Base-by-base conservation (phyloP, 2,113 vertebrate genomes). In the Phylloscopus trochilus region DNA sequence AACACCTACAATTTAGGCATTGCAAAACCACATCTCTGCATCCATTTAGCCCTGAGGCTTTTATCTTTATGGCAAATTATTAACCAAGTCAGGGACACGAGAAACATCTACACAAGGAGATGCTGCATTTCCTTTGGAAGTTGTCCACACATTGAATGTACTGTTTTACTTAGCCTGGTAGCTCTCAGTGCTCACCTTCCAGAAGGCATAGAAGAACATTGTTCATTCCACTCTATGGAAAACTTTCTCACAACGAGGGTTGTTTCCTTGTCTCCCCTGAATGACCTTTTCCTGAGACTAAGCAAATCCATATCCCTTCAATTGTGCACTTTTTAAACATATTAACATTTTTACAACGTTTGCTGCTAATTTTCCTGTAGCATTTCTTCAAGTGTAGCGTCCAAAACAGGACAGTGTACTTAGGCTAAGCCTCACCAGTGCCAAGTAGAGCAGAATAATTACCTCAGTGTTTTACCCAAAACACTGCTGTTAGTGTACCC, bases 361-460 rank as follows among this genome's bases (percentile, higher is more conserved):
- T 3, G 3, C 35, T 74, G 30, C 52, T 75, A 33, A 73, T 66
- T 84, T 91, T 8, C 15, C 53, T 43, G 26, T 43, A 66, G 22
- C 41, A 73, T 87, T 92, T 91, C 77, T 93, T 89, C 73, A 91
- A 87, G 20, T 41, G 46, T 37, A 55, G 21, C 14, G 24, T 67
- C 56, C 53, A 68, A 87, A 92, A 75, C 17, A 0, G 0, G 70
- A 46, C 53, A 53, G 22, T 53, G 33, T 35, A 37, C 60, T 92
- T 52, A 44, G 43, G 62, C 49, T 87, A 87, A 95, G 81, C 49
- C 70, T 89, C 74, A 90, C 85, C 85, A 93, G 81, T 66, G 95
- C 91, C 89, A 96, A 95, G 87, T 93, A 92, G 95, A 97, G 96
- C 92, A 95, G 91, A 96, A 96, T 93, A 95, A 97, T 96, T 91